A percentile compares a stretch with the other conserved stretches of the same genome.
Evolutionary conservation across 2,797 vertebrate genomes (phyloP).

Genomic region (Gallinago stenura): DNA sequence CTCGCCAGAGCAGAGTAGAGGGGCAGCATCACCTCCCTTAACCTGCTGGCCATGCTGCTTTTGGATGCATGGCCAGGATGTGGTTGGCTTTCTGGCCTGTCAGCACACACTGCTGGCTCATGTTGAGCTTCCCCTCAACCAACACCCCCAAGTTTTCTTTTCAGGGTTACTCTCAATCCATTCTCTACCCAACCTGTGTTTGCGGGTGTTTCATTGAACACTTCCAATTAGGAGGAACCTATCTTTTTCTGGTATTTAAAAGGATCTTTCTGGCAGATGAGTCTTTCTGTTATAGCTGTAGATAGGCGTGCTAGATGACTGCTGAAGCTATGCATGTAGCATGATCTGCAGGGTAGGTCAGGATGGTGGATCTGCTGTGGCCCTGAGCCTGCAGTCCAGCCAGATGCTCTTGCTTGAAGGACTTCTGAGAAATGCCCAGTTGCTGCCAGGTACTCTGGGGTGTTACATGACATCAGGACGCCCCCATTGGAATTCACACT

Average conservation of each 20-base stretch:
- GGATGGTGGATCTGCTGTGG: background rate
- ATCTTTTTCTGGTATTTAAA: background rate
- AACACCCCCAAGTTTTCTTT: background rate
- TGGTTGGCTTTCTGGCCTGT: background rate
- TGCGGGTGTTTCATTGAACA: background rate
- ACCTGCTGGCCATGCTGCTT: background rate
- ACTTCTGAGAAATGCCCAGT: background rate
- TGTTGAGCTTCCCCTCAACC: background rate
- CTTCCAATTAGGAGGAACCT: background rate
- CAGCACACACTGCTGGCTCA: background rate
- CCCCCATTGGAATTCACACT: background rate
- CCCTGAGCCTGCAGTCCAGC: background rate
- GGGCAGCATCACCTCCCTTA: background rate
- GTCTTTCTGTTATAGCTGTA: background rate
- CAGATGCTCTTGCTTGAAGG: background rate
- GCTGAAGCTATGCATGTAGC: background rate
- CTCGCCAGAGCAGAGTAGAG: background rate
- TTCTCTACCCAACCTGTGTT: background rate
- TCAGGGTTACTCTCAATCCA: too few species aligned
- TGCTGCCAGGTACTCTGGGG: background rate
- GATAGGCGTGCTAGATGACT: background rate
- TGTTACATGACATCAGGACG: background rate
- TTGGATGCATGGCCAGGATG: background rate
- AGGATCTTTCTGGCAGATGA: background rate
- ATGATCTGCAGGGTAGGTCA: background rate